Evolutionary conservation across 2,888 invertebrate genomes (phyloP).

Genomic region (Pyrochroa serraticornis): DNA sequence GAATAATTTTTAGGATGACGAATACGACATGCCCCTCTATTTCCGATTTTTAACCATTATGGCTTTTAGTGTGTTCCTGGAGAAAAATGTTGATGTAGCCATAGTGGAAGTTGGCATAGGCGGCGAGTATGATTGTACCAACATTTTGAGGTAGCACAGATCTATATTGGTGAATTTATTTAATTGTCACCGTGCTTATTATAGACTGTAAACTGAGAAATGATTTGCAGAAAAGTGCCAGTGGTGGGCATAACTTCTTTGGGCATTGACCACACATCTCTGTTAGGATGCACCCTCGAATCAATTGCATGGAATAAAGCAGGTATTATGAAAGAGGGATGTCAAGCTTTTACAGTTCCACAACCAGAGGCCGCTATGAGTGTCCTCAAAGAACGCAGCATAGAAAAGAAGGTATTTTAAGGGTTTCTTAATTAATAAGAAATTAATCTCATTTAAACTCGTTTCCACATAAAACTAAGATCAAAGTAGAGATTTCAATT

Average conservation of each 20-base stretch:
- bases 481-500: too few relatives aligned
- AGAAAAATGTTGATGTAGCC: conserved; percentile 87
- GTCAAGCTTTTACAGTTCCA: conserved; percentile 74
- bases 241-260: conserved; percentile 91
- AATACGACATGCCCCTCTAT: conserved; percentile 86
- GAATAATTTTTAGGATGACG: conserved; percentile 56
- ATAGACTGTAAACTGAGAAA: neutral
- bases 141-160: conserved; percentile 73
- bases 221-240: conserved; percentile 69
- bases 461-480: too few relatives aligned
- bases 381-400: conserved; percentile 70
- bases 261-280: conserved; percentile 86
- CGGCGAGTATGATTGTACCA: conserved; percentile 92
- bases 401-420: conserved; percentile 64
- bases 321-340: conserved; percentile 86
- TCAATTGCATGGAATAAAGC: conserved; percentile 95
- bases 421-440: too few relatives aligned
- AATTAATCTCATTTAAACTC: too few relatives aligned
- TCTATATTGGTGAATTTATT: neutral
- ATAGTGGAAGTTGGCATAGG: conserved; percentile 98
- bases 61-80: conserved; percentile 86
- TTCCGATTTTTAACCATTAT: conserved; percentile 93
- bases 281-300: conserved; percentile 81
- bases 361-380: conserved; percentile 69
- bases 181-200: too few relatives aligned